Evolutionary conservation across 2,797 vertebrate species (phyloP).

Genomic region (Diplodus puntazzo): DNA sequence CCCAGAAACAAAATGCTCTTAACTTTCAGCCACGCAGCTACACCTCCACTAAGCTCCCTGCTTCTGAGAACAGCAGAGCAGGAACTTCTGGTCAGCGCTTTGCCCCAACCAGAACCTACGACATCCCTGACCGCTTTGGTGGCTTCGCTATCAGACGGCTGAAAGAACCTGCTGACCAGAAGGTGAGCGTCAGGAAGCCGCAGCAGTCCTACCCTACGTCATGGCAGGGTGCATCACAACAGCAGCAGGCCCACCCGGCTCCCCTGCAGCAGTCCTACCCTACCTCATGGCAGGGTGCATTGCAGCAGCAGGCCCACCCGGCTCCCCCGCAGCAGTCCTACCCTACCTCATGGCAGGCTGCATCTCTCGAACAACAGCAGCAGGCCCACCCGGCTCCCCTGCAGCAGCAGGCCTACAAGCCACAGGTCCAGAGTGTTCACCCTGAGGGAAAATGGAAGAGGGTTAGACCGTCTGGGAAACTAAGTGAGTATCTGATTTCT

Average conservation of each 20-base stretch:
- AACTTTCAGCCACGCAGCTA: not conserved
- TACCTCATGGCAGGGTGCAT: not conserved
- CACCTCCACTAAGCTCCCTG: not conserved
- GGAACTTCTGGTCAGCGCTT: not conserved
- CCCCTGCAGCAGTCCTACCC: not conserved
- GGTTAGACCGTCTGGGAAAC: rapidly evolving
- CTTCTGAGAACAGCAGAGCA: not conserved
- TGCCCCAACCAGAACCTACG: not conserved
- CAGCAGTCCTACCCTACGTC: not conserved
- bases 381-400: not conserved
- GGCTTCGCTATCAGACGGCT: conserved; percentile 58
- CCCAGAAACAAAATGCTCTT: not conserved
- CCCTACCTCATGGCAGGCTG: not conserved
- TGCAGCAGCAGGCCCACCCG: not conserved
- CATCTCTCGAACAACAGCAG: not conserved
- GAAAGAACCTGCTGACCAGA: not conserved
- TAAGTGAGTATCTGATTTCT: not conserved
- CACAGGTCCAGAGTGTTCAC: not conserved
- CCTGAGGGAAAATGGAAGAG: conserved; percentile 3
- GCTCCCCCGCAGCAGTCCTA: not conserved
- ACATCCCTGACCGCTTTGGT: conserved; percentile 48
- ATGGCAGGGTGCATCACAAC: not conserved
- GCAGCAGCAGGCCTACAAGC: not conserved
- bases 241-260: not conserved
- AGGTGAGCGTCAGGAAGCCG: not conserved